phyloP scores from a whole-genome alignment of 2,888 invertebrate species.

The Eristalis tenax region DNA sequence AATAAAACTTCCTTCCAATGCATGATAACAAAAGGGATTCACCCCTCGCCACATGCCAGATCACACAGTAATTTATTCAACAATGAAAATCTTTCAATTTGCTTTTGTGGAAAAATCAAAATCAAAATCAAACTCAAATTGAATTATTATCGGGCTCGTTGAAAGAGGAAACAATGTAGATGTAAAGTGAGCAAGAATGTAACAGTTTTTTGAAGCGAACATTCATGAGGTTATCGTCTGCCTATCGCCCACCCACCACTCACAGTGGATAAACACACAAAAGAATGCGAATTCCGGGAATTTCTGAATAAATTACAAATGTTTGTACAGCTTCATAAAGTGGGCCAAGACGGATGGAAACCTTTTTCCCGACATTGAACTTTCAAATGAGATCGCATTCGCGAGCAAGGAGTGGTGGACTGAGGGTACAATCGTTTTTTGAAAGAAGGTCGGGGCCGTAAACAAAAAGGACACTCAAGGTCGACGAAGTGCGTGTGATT shows the following conservation, averaged over 20 bases:
- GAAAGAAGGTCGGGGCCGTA: neutral
- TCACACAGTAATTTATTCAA: neutral
- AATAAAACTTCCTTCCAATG: neutral
- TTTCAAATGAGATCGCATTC: neutral
- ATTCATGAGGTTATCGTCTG: neutral
- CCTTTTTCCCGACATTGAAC: neutral
- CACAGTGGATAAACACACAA: neutral
- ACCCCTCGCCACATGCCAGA: neutral
- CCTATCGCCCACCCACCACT: neutral
- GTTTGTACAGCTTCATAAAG: neutral
- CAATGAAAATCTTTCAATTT: neutral
- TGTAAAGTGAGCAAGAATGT: neutral
- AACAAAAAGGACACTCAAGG: neutral
- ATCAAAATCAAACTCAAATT: neutral
- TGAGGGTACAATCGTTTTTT: neutral
- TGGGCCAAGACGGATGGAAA: neutral
- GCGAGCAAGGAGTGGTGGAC: neutral
- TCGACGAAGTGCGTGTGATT: too few relatives aligned
- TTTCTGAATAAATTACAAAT: neutral
- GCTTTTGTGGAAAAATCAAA: neutral
- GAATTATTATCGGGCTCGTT: neutral
- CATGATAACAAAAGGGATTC: neutral
- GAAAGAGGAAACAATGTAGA: neutral
- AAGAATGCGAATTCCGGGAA: neutral
- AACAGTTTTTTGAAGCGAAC: neutral